Base-by-base conservation (phyloP, 2,888 invertebrate species). In the Lingula anatina region DNA sequence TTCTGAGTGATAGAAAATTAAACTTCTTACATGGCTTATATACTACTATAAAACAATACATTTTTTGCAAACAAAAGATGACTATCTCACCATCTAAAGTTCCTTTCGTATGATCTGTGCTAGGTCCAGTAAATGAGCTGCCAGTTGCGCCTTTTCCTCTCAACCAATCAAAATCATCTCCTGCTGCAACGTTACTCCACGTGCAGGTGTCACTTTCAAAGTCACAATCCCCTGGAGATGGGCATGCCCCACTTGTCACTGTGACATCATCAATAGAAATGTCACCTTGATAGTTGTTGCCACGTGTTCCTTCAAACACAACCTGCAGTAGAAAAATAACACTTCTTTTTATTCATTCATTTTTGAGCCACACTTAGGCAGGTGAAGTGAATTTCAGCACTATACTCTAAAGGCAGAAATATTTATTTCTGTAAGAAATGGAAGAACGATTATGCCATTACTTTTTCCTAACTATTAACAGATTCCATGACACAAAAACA, bases 251-350 rank as follows among this genome's bases (percentile, higher is more conserved):
- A 40, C 56, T 47, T 35, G 56, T 47, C 12, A 68, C 56, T 4
- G 54, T 51, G 26, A 73, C 55, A 51, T 75, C 75, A 55, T 75
- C 75, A 47, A 75, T 63, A 26, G 71, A 70, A 28, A 74, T 68
- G 47, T 71, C 70, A 20, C 71, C 70, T n/a, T 52, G 48, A 52
- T 55, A 62, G 46, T 68, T 62, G 42, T 44, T 52, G 25, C 68
- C 71, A 44, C 57, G 46, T 9, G 58, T 48, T 4, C 59, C 74
- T 49, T 71, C 71, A 31, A 75, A 64, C 18, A 65, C 61, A 25
- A 64, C 56, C 69, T 64, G 63, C 61, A 63, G 66, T 5, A 15
- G 9, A 36, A 41, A 38, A 27, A 31, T 9, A 12, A 15, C 9
- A 15, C 35, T 12, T 31, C 9, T 9, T 9, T 31, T 31, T n/a